These are phyloP conservation scores for Azemiops feae DNA, from an alignment of 2,113 vertebrate genomes.

Conservation along the genomic window DNA sequence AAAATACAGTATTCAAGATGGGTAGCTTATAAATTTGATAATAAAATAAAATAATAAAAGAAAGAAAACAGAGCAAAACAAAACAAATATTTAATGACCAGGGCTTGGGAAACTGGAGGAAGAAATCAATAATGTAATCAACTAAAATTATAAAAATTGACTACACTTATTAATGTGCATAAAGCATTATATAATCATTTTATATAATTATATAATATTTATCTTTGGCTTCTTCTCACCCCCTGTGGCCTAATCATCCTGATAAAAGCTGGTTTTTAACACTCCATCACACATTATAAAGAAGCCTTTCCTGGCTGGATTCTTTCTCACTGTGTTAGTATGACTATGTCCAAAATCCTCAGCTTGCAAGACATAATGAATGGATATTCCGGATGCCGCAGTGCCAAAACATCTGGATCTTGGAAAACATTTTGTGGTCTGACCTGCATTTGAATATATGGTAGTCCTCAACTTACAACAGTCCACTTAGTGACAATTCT, in stretches of 20 bases:
- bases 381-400: no score
- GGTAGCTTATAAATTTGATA: not conserved
- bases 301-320: not conserved
- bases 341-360: not conserved
- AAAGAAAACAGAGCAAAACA: not conserved
- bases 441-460: not conserved
- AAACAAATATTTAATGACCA: not conserved
- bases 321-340: not conserved
- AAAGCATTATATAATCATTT: constrained; percentile 37
- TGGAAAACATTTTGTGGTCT: not conserved
- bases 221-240: constrained; percentile 6
- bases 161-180: constrained; percentile 48
- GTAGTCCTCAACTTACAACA: no score
- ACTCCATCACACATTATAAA: not conserved
- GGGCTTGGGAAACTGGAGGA: not conserved
- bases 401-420: not conserved
- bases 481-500: no score
- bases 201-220: constrained; percentile 33
- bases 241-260: not conserved
- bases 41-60: not conserved
- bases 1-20: not conserved
- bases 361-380: not conserved
- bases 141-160: constrained; percentile 58
- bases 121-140: constrained; percentile 57
- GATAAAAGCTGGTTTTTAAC: not conserved